Evolutionary conservation across 2,888 invertebrate species (phyloP).

Genomic region (Isoperla grammatica): DNA sequence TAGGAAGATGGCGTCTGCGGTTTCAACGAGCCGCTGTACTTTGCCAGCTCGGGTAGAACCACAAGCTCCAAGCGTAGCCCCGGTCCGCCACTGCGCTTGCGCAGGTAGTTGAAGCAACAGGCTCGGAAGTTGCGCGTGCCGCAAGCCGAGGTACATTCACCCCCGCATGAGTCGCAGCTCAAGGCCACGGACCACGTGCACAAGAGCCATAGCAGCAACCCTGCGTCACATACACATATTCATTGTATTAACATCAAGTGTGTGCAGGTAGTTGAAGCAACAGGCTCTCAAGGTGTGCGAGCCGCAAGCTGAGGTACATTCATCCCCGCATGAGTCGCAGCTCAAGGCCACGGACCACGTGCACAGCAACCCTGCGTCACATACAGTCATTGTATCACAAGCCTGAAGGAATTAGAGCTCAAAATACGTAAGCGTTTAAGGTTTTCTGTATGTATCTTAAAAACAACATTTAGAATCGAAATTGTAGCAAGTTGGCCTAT

Average conservation of each 20-base stretch:
- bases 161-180: constrained; percentile 64
- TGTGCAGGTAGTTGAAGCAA: constrained; percentile 65
- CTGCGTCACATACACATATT: constrained; percentile 7
- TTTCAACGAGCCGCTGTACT: no score
- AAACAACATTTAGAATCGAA: no score
- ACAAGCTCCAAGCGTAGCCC: constrained; percentile 23
- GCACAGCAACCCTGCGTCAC: no score
- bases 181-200: constrained; percentile 43
- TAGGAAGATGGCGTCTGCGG: not conserved
- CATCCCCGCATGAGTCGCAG: constrained; percentile 34
- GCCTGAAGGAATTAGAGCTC: no score
- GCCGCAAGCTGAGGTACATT: constrained; percentile 61
- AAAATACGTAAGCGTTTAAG: no score
- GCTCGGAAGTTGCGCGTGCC: constrained; percentile 64
- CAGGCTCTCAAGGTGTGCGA: constrained; percentile 64
- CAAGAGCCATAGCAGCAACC: constrained; percentile 28
- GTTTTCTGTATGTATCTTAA: no score
- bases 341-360: no score
- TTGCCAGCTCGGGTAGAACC: constrained; percentile 19
- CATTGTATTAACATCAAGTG: no score
- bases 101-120: constrained; percentile 67
- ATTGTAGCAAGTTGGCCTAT: no score
- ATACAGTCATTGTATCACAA: no score
- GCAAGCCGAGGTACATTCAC: constrained; percentile 60
- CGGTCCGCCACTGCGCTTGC: constrained; percentile 41